A percentile compares a stretch with the other conserved stretches of the same genome.
phyloP scores from a whole-genome alignment of 2,113 vertebrate genomes.

The Clupea harengus region DNA sequence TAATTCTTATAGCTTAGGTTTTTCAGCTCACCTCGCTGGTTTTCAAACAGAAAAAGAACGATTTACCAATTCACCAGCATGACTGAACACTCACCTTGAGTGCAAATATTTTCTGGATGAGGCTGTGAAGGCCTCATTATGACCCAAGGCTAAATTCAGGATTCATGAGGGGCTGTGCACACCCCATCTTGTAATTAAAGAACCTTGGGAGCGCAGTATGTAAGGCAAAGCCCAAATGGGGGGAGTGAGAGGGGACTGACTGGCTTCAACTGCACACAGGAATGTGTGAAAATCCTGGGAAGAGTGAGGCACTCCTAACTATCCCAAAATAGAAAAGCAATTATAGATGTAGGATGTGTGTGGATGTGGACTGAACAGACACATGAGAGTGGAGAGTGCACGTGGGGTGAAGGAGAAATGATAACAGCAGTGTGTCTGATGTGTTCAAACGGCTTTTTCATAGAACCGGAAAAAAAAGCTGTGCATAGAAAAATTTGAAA shows the following conservation, averaged over 20 bases:
- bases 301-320: constrained; percentile 43
- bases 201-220: background rate
- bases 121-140: background rate
- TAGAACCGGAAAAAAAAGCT: background rate
- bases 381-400: constrained; percentile 26
- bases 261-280: background rate
- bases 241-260: background rate
- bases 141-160: background rate
- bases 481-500: background rate
- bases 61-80: background rate
- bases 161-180: background rate
- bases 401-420: constrained; percentile 24
- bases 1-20: background rate
- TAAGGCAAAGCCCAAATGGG: background rate
- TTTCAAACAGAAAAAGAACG: background rate
- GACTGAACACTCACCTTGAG: background rate
- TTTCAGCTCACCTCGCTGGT: background rate
- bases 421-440: background rate
- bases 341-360: constrained; percentile 54
- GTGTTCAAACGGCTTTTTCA: constrained; percentile 11
- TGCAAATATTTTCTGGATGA: background rate
- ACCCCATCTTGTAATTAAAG: background rate
- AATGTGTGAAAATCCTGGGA: constrained; percentile 57
- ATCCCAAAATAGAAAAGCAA: constrained; percentile 64
- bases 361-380: constrained; percentile 24